These are phyloP conservation scores for Drosophila elegans DNA, from an alignment of 1,140 invertebrate species.

Conservation along the genomic window DNA sequence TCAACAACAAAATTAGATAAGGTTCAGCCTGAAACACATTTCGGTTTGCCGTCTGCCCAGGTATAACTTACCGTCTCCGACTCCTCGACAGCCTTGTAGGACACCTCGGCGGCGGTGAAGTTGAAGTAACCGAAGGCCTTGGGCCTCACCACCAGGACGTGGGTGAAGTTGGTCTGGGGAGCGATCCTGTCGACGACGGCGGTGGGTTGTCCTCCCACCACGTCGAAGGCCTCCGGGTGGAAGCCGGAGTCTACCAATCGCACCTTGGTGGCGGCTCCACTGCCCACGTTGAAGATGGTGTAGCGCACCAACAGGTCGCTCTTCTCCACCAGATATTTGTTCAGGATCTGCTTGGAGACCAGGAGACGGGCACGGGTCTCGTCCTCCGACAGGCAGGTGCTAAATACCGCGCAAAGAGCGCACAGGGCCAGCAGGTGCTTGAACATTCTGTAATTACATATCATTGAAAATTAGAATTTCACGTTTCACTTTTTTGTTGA, in stretches of 20 bases:
- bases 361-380: constrained; percentile 90
- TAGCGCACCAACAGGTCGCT: constrained; percentile 98
- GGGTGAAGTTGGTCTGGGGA: constrained; percentile 96
- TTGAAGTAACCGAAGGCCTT: constrained; percentile 97
- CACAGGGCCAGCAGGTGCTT: constrained; percentile 61
- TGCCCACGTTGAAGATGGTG: constrained; percentile 93
- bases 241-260: constrained; percentile 95
- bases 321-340: constrained; percentile 99
- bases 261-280: constrained; percentile 94
- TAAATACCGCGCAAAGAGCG: constrained; percentile 68
- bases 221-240: constrained; percentile 94
- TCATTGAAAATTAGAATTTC: constrained; percentile 12
- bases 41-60: neutral
- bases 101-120: constrained; percentile 97
- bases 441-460: constrained; percentile 66
- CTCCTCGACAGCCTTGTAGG: constrained; percentile 93
- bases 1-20: neutral
- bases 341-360: constrained; percentile 96
- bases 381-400: constrained; percentile 85
- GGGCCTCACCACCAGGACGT: constrained; percentile 96
- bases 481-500: constrained; percentile 77
- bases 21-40: neutral
- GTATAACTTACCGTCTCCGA: constrained; percentile 87
- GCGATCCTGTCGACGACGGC: constrained; percentile 95
- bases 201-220: constrained; percentile 93